Percentiles rank a stretch among this genome's conserved stretches.
Conservation (phyloP, 1,140 invertebrate genomes). For the Drosophila pseudoobscura region DNA sequence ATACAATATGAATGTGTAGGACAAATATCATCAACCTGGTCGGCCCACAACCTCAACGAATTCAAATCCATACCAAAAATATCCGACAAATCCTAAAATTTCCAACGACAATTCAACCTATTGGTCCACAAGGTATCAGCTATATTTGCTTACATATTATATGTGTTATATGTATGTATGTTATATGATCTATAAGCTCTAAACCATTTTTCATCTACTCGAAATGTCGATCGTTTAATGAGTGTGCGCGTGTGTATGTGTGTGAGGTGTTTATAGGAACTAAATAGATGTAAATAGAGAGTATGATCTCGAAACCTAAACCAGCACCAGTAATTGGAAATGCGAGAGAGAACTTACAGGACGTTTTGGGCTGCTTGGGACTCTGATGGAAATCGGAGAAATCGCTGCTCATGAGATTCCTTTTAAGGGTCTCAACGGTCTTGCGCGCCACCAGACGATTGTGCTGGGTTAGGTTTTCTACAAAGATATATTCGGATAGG, state of each 20-base stretch:
- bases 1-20: slow-evolving; percentile 51
- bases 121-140: slow-evolving; percentile 60
- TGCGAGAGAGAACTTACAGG: slow-evolving; percentile 53
- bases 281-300: slow-evolving; percentile 15
- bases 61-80: slow-evolving; percentile 11
- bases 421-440: slow-evolving; percentile 59
- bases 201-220: neutral
- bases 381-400: slow-evolving; percentile 39
- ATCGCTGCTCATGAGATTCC: slow-evolving; percentile 45
- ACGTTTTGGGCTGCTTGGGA: slow-evolving; percentile 55
- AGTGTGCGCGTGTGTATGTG: slow-evolving; percentile 15
- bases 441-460: slow-evolving; percentile 39
- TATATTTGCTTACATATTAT: neutral
- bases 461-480: slow-evolving; percentile 51
- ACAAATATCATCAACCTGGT: slow-evolving; percentile 27
- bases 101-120: slow-evolving; percentile 43
- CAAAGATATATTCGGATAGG: slow-evolving; percentile 50
- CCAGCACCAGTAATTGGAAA: slow-evolving; percentile 30
- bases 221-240: slow-evolving; percentile 16
- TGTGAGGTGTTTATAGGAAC: slow-evolving; percentile 26
- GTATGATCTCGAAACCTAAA: slow-evolving; percentile 30
- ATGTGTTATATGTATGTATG: slow-evolving; percentile 8
- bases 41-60: slow-evolving; percentile 55
- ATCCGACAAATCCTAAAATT: slow-evolving; percentile 24
- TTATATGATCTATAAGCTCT: slow-evolving; percentile 13